phyloP scores from a whole-genome alignment of 2,797 vertebrate genomes.

The Malurus leucopterus region DNA sequence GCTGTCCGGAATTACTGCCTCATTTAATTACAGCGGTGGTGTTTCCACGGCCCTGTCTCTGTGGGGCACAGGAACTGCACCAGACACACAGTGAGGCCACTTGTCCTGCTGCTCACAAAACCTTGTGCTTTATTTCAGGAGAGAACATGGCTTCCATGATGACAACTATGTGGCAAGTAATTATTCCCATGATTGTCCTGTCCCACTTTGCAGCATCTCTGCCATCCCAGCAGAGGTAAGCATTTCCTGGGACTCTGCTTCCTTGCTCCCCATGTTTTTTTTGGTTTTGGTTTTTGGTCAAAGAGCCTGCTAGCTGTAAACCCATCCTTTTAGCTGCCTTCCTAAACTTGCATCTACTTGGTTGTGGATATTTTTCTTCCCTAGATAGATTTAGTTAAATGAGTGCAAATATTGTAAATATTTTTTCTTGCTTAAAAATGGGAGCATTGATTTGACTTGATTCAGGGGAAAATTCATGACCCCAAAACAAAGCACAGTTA shows the following conservation, averaged over 20 bases:
- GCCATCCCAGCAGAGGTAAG: slow-evolving; percentile 46
- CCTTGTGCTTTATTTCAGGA: neutral
- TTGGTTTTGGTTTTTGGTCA: neutral
- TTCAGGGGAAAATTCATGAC: neutral
- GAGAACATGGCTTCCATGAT: neutral
- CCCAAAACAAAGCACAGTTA: neutral
- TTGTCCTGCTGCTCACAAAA: neutral
- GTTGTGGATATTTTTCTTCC: neutral
- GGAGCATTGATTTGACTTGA: neutral
- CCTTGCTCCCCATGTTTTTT: neutral
- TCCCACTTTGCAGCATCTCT: slow-evolving; percentile 39
- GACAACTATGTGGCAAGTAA: slow-evolving; percentile 13
- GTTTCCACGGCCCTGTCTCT: neutral
- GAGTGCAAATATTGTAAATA: neutral
- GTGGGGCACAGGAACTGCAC: neutral
- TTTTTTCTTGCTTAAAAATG: neutral
- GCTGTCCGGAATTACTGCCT: neutral
- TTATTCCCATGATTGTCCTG: slow-evolving; percentile 35
- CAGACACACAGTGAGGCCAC: neutral
- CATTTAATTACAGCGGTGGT: neutral
- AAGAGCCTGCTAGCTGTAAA: neutral
- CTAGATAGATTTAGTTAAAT: neutral
- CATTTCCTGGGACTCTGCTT: neutral
- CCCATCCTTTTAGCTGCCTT: neutral
- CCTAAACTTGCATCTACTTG: neutral